Percentiles rank a stretch among this genome's conserved stretches.
Conservation (phyloP, 2,113 vertebrate genomes). For the Turnix velox region DNA sequence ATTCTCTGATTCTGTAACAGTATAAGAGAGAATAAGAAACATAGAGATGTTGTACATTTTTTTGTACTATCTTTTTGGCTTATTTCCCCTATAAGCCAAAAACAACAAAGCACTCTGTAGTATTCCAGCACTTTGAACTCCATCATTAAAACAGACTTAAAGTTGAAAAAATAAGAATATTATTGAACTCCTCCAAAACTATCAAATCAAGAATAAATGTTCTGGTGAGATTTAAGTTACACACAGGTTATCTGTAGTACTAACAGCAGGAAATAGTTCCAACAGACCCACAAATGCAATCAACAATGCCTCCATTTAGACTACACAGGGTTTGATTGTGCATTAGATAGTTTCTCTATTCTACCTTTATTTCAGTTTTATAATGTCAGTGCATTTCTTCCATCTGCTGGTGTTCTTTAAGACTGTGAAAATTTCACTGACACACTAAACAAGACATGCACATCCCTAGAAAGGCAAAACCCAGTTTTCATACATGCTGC, state of each 20-base stretch:
- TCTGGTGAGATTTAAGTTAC: background rate
- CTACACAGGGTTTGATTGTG: background rate
- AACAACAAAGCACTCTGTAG: background rate
- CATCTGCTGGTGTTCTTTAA: background rate
- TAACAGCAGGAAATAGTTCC: background rate
- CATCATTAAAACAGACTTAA: background rate
- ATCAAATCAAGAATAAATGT: background rate
- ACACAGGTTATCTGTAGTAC: background rate
- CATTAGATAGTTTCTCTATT: background rate
- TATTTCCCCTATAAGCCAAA: background rate
- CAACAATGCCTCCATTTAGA: background rate
- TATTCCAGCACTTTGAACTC: background rate
- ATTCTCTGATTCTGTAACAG: background rate
- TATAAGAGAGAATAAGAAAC: too few relatives aligned
- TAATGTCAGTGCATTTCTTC: background rate
- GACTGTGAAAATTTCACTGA: background rate
- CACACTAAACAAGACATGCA: background rate
- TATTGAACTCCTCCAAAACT: background rate
- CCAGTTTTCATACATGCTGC: background rate
- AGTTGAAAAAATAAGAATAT: background rate
- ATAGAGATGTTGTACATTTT: background rate
- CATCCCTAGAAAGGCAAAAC: too few relatives aligned
- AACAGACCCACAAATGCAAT: background rate
- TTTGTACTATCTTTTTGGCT: background rate
- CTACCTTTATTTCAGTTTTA: background rate